These are phyloP conservation scores for Zeuzera pyrina DNA, from an alignment of 2,888 invertebrate species.

Conservation along the genomic window DNA sequence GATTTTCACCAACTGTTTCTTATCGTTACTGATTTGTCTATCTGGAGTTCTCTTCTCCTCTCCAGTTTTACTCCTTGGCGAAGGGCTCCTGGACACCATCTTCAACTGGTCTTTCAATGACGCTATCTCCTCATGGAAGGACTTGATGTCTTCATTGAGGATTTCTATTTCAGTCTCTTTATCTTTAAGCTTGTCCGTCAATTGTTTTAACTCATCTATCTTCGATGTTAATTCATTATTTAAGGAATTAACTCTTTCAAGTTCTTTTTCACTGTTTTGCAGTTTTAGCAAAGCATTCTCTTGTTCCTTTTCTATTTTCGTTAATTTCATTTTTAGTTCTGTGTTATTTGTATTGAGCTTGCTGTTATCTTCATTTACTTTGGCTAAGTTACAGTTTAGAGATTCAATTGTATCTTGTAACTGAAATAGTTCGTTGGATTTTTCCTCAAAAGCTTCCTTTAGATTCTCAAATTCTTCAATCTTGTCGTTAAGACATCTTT, in stretches of 20 bases:
- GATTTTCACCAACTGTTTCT: slow-evolving; percentile 72
- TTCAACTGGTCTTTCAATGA: slow-evolving; percentile 57
- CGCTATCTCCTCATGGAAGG: slow-evolving; percentile 66
- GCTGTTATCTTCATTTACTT: slow-evolving; percentile 54
- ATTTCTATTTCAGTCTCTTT: slow-evolving; percentile 71
- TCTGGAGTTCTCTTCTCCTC: slow-evolving; percentile 63
- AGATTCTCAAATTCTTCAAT: slow-evolving; percentile 59
- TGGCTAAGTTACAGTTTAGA: slow-evolving; percentile 45
- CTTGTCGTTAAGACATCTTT: slow-evolving; percentile 64
- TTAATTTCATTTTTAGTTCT: slow-evolving; percentile 48
- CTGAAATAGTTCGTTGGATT: slow-evolving; percentile 53
- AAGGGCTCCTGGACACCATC: slow-evolving; percentile 67
- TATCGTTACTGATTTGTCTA: slow-evolving; percentile 68
- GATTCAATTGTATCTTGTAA: slow-evolving; percentile 48
- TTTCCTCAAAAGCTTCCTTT: slow-evolving; percentile 59
- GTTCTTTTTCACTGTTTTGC: slow-evolving; percentile 50
- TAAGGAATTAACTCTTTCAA: slow-evolving; percentile 44
- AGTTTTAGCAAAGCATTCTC: slow-evolving; percentile 53
- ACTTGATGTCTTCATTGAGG: slow-evolving; percentile 60
- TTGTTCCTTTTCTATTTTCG: slow-evolving; percentile 61
- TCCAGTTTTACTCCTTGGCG: slow-evolving; percentile 70
- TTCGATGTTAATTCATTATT: slow-evolving; percentile 51
- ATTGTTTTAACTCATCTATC: slow-evolving; percentile 50
- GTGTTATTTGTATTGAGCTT: slow-evolving; percentile 43
- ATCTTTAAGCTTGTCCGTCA: slow-evolving; percentile 60